Evolutionary conservation across 35 echinoderm and acorn worm genomes (phyloP), one percentile per base, ranked within the genome.

Genomic region (Amphiura filiformis): DNA sequence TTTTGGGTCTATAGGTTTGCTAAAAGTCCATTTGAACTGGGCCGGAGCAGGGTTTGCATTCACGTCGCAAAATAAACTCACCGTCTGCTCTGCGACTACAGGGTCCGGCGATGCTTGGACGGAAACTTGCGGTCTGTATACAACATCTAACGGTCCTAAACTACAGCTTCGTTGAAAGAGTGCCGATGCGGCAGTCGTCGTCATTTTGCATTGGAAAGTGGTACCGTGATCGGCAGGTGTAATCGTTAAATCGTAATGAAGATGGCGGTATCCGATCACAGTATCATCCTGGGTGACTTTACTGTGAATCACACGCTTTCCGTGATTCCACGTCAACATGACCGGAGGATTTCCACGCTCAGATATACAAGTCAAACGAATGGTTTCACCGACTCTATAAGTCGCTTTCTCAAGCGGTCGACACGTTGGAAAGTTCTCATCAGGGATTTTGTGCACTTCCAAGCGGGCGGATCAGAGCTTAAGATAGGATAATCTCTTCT

Each of bases 131-230:
- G 90, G 94, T 84, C 36, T 76, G 36, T 89, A 96, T 31, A 81
- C 22, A 5, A 96, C 57, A 2, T 86, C 75, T 0, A 96, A 31
- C n/a, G 86, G 86, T 39, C 87, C 90, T 5, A 96, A 65, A 57
- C 86, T 89, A 76, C 94, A 96, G 75, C 86, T 93, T 83, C 86
- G 81, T 31, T 76, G 85, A 47, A 47, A 47, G 61, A 57, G 78
- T 0, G 81, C 57, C 32, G 31, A 39, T 81, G 86, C 79, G 26
- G 94, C 94, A 47, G 70, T 84, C 1, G 90, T 92, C 26, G 80
- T 89, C 86, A 92, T 76, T 75, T 96, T 92, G 81, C 94, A 96
- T 78, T 96, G 90, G 49, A 89, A 96, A 42, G 88, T 92, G 38
- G 90, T 81, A 0, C 90, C 86, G 32, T 96, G 57, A 23, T 92